Evolutionary conservation across 2,888 invertebrate genomes (phyloP), one percentile per base, ranked within the genome.

Genomic region (Campoletis raptor): DNA sequence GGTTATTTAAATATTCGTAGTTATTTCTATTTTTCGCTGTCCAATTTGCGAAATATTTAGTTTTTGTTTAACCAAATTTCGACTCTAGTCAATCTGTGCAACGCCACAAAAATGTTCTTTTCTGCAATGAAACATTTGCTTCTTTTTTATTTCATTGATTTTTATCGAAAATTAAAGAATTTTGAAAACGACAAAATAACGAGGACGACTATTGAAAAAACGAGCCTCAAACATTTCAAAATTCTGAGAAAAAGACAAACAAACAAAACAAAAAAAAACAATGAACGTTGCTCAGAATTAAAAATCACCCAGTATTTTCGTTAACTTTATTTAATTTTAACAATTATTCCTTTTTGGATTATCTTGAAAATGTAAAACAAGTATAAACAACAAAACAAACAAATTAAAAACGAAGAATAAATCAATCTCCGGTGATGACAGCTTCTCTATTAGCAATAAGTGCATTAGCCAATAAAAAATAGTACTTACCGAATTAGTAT

Each of bases 81-180:
- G 80, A 86, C 80, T 83, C 86, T 86, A 86, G 86, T 86, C 86
- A 86, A 77, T 83, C 83, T 86, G 83, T 83, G 86, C 83, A 83
- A 83, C 83, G 86, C 80, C 67, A 42, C 30, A 70, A 72, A 36
- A 83, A 18, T 52, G 52, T 57, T 57, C 70, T 36, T 37, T 64
- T 15, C 10, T 73, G n/a, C 42, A 18, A 30, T 30, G 30, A 30
- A 61, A 30, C n/a, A 8, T n/a, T 54, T n/a, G 52, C 52, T 48
- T 48, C 10, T 45, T 61, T 80, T 21, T n/a, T n/a, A n/a, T n/a
- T n/a, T n/a, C n/a, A n/a, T n/a, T n/a, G n/a, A n/a, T n/a, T n/a
- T n/a, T 36, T 48, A 9, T 67, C 54, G 52, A 52, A 52, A 18
- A 7, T 52, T 52, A 6, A n/a, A n/a, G 52, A 52, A 52, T 52